Base-by-base conservation (phyloP, 2,797 vertebrate species). In the Perdix hodgsoniae region DNA sequence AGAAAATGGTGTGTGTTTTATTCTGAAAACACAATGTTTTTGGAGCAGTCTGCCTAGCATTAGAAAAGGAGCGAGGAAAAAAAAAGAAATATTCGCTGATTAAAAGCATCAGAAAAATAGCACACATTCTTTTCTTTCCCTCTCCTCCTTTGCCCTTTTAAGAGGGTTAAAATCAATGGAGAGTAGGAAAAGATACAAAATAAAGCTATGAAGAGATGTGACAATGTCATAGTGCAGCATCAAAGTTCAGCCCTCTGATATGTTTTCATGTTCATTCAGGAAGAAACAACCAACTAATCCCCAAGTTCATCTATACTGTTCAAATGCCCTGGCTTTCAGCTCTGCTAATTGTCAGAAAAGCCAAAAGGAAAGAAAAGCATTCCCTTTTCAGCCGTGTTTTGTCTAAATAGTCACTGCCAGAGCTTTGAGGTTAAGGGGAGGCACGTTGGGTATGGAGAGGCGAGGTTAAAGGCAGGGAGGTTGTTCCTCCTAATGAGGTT, bases 401-500 rank as follows among this genome's bases (percentile, higher is more conserved):
- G 67, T 47, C 21, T 80, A 80, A 74, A 37, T 44, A 76, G 59
- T 63, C 77, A 59, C 27, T 73, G 56, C 44, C 35, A 42, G 66
- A 50, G 31, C 18, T 31, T 3, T 64, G 84, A 87, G 91, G 86
- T 91, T n/a, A 79, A 89, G 75, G 22, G 90, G 21, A 72, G 26
- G 4, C 49, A 10, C 24, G 11, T 1, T 0, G 4, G 11, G 8
- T 49, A 19, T 21, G 78, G 44, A 86, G 42, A 45, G 37, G 31
- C 1, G 6, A 91, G 85, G 76, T 88, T 91, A 88, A 91, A 87
- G 90, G 66, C 92, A 88, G 2, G 0, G n/a, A 79, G 44, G 49
- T 59, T 93, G 49, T 88, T 94, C 80, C 71, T 84, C 66, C 86
- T 88, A 70, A 90, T 83, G 86, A 83, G 31, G 35, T 86, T 91